Base-by-base conservation (phyloP, 1,140 invertebrate genomes). In the Bombus pyrosoma region DNA sequence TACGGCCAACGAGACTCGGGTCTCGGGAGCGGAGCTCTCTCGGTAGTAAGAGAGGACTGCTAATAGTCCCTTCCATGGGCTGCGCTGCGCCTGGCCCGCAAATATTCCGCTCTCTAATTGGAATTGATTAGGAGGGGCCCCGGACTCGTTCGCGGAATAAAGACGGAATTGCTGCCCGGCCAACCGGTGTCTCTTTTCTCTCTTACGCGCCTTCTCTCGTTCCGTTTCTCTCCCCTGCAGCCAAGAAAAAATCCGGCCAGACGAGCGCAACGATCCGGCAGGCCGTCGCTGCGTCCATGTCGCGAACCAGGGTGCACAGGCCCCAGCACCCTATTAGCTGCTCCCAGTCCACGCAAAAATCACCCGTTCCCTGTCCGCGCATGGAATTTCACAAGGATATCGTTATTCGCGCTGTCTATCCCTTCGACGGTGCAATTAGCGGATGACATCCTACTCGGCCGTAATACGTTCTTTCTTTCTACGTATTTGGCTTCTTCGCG, bases 101-200 rank as follows among this genome's bases (percentile, higher is more conserved):
- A 95, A 95, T 95, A 95, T 95, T 95, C 93, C 91, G 92, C 93
- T 94, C 94, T 95, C 94, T 95, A 95, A 95, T 95, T 95, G 95
- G 94, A 95, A 95, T 95, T 95, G 94, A 95, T 95, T 95, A 95
- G 94, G 92, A 94, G 90, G 87, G 87, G 87, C 83, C 87, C 83
- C 75, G 88, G 90, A 72, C 85, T 91, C 75, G 89, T 89, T 83
- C 85, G 89, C 83, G 92, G 93, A 94, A 94, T 93, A 94, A 94
- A 94, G 93, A 94, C 91, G 90, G 93, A 93, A 94, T 94, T 91
- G 92, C 91, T 88, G 37, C 18, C 43, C 79, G 82, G n/a, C 88
- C 86, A 87, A 87, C 86, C 89, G 62, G 62, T 3, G 25, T 43
- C 25, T 69, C 41, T n/a, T 37, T 32, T 68, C 66, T 68, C 32